Evolutionary conservation across 2,888 invertebrate genomes (phyloP).

Genomic region (Tenthredo scrophulariae): DNA sequence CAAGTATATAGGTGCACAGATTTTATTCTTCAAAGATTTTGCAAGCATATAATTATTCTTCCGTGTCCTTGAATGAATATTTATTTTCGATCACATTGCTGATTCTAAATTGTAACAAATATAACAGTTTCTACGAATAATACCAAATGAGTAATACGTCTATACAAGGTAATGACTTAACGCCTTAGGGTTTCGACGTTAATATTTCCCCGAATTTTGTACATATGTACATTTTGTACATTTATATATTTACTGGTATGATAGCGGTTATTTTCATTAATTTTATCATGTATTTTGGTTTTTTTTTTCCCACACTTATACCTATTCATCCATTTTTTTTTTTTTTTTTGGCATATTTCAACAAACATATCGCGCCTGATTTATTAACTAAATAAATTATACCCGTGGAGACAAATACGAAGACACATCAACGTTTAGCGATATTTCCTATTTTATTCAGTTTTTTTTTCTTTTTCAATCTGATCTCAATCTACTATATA

Average conservation of each 20-base stretch:
- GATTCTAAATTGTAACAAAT: not conserved
- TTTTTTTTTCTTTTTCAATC: not conserved
- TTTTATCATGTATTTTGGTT: not conserved
- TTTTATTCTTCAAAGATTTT: not conserved
- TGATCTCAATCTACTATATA: no score
- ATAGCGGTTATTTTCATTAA: not conserved
- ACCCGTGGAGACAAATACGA: not conserved
- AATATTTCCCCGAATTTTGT: not conserved
- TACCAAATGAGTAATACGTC: not conserved
- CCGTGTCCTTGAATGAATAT: not conserved
- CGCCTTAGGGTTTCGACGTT: not conserved
- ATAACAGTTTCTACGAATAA: not conserved
- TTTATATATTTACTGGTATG: not conserved
- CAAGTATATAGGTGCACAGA: not conserved
- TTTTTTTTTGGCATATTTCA: not conserved
- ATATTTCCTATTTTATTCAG: not conserved
- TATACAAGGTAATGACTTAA: not conserved
- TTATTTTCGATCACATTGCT: not conserved
- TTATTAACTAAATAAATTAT: not conserved
- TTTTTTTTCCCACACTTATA: not conserved
- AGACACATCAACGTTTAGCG: not conserved
- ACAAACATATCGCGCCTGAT: not conserved
- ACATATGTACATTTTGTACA: no score
- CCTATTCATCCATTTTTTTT: not conserved
- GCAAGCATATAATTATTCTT: not conserved